phyloP scores from a whole-genome alignment of 2,113 vertebrate genomes.

The Recurvirostra avosetta region DNA sequence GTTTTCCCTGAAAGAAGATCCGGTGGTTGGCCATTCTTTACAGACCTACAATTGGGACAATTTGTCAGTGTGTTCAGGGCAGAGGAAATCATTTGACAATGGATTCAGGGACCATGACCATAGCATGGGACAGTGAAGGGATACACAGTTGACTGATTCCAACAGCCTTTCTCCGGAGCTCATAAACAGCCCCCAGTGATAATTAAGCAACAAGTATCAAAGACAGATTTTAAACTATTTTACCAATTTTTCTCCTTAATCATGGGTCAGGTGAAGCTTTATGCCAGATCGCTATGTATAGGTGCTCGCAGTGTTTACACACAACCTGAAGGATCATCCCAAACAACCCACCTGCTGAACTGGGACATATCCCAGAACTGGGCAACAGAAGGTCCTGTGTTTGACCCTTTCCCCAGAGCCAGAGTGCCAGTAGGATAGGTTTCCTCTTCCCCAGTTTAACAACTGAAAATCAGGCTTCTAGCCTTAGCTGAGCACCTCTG shows the following conservation, averaged over 20 bases:
- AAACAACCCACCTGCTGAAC: not conserved
- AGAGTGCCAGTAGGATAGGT: not conserved
- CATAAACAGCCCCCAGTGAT: not conserved
- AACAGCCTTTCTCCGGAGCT: not conserved
- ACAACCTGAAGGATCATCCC: not conserved
- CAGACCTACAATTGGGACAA: constrained; percentile 44
- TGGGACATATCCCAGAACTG: not conserved
- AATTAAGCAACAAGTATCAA: not conserved
- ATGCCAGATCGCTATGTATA: not conserved
- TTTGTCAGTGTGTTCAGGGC: constrained; percentile 42
- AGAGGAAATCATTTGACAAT: constrained; percentile 47
- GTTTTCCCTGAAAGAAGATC: constrained; percentile 64
- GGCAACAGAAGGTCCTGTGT: not conserved
- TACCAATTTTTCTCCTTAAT: not conserved
- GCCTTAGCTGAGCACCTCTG: not conserved
- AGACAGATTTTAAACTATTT: not conserved
- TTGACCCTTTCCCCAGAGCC: not conserved
- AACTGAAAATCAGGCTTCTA: not conserved
- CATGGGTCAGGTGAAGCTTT: not conserved
- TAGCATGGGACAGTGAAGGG: not conserved
- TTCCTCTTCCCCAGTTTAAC: not conserved
- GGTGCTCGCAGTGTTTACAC: not conserved
- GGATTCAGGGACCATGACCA: constrained; percentile 40
- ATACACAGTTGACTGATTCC: constrained; percentile 30
- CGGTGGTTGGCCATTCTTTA: constrained; percentile 46